Conservation (phyloP, 1,140 invertebrate species). For the Drosophila nannoptera region DNA sequence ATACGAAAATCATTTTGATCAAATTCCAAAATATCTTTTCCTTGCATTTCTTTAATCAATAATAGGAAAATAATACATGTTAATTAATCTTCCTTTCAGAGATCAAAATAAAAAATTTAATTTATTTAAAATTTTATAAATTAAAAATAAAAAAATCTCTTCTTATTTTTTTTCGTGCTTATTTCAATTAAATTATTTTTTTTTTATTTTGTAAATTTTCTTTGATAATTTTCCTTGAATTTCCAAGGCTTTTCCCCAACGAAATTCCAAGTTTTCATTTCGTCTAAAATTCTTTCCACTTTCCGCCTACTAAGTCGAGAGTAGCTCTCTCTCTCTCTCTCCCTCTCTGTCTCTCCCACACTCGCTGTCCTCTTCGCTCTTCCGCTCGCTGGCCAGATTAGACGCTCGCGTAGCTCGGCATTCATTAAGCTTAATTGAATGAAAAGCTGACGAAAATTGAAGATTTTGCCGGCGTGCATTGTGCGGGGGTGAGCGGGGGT, state of each 20-base stretch:
- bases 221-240: too few relatives aligned
- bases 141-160: background rate
- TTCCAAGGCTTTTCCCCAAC: too few relatives aligned
- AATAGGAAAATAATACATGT: too few relatives aligned
- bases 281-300: too few relatives aligned
- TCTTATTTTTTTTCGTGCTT: background rate
- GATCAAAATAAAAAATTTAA: background rate
- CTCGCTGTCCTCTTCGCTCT: background rate
- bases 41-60: too few relatives aligned
- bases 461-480: slow-evolving; percentile 17
- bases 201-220: too few relatives aligned
- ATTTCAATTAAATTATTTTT: too few relatives aligned
- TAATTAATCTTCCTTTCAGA: too few relatives aligned
- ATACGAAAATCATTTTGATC: slow-evolving; percentile 35
- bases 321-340: too few relatives aligned
- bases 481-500: background rate
- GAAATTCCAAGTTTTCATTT: too few relatives aligned
- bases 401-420: background rate
- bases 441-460: slow-evolving; percentile 12
- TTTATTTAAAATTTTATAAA: slow-evolving; percentile 1
- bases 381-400: background rate
- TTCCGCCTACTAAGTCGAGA: too few relatives aligned
- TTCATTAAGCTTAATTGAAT: slow-evolving; percentile 39
- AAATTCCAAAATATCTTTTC: slow-evolving; percentile 10
- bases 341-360: background rate